A percentile compares a stretch with the other conserved stretches of the same genome.
Conservation (phyloP, 2,113 vertebrate genomes). For the Steatornis caripensis region DNA sequence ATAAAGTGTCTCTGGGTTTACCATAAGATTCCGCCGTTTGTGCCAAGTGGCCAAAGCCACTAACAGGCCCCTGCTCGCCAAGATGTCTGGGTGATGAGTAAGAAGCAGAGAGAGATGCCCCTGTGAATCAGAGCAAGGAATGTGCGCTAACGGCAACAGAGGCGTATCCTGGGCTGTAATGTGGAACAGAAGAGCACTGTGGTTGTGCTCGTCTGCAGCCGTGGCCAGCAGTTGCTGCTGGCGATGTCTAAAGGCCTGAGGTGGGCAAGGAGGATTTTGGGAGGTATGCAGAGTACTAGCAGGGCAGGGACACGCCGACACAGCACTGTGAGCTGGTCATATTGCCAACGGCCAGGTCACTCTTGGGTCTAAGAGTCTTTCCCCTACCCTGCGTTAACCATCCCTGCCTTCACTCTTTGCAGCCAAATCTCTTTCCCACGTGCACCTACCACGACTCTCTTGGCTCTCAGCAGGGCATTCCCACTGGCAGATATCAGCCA, state of each 20-base stretch:
- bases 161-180: not conserved
- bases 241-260: not conserved
- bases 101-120: constrained; percentile 54
- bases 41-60: constrained; percentile 69
- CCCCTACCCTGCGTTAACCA: not conserved
- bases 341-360: not conserved
- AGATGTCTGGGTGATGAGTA: constrained; percentile 66
- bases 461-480: not conserved
- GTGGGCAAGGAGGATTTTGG: accelerated
- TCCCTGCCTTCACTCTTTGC: not conserved
- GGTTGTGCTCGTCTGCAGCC: not conserved
- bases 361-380: not conserved
- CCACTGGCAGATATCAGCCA: not conserved
- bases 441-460: not conserved
- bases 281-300: not conserved
- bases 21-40: constrained; percentile 57
- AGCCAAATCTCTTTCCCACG: not conserved
- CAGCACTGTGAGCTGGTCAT: not conserved
- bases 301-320: not conserved
- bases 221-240: not conserved
- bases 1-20: constrained; percentile 68
- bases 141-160: not conserved
- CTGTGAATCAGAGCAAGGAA: constrained; percentile 50
- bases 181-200: constrained; percentile 36
- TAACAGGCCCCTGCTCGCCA: constrained; percentile 50